Percentiles rank a stretch among this genome's conserved stretches.
phyloP scores from a whole-genome alignment of 2,113 vertebrate genomes.

The Bos taurus region ARS-UCD2.0 NC_037337.1:67541501-67542000 shows the following conservation, averaged over 20 bases:
- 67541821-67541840: not conserved
- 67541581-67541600: not conserved
- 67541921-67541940: not conserved
- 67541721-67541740: not conserved
- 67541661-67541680: not conserved
- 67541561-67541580: not conserved
- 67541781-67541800: not conserved
- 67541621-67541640: not conserved
- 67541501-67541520: not conserved
- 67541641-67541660: not conserved
- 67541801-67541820: not conserved
- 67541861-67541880: not conserved
- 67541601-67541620: not conserved
- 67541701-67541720: not conserved
- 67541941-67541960: not conserved
- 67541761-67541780: not conserved
- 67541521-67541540: not conserved
- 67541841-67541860: not conserved
- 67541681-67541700: not conserved
- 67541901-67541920: not conserved
- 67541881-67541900: not conserved
- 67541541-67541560: not conserved
- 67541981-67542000: not conserved
- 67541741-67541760: not conserved
- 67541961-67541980: not conserved